Percentiles rank a stretch among this genome's conserved stretches.
phyloP scores from a whole-genome alignment of 92 coral and sea anemone species.

The Chrysogorgia sp. region DNA sequence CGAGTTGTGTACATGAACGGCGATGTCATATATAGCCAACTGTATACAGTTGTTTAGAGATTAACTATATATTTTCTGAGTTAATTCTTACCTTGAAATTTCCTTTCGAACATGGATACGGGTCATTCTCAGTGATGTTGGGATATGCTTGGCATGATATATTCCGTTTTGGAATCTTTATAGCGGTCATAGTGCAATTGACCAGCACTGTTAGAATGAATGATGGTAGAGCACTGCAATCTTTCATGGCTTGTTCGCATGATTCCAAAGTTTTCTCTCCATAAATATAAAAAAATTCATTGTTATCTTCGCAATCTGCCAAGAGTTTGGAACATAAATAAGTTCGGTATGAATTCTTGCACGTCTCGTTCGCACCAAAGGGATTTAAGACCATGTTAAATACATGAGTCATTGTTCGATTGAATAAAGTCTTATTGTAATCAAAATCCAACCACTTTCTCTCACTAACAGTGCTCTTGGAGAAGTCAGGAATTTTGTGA shows the following conservation, averaged over 20 bases:
- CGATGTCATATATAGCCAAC: no score
- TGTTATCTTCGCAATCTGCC: background rate
- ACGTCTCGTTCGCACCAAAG: no score
- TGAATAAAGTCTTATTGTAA: no score
- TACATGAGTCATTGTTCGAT: no score
- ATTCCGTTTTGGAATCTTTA: background rate
- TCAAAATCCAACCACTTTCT: no score
- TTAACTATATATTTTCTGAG: no score
- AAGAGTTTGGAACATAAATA: no score
- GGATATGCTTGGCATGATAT: background rate
- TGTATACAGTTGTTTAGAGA: no score
- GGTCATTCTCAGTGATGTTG: background rate
- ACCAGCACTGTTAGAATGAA: background rate
- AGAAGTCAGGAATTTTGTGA: slow-evolving; percentile 3
- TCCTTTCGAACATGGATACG: slow-evolving; percentile 4
- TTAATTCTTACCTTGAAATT: slow-evolving; percentile 7
- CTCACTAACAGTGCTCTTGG: no score
- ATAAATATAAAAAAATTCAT: background rate
- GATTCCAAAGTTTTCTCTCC: background rate
- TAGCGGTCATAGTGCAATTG: background rate
- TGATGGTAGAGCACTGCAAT: background rate
- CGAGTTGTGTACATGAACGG: no score
- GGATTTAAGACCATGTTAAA: no score
- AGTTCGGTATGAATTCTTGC: no score
- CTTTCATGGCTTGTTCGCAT: background rate